Evolutionary conservation across 2,113 vertebrate species (phyloP).

Genomic region (Ameiurus melas): DNA sequence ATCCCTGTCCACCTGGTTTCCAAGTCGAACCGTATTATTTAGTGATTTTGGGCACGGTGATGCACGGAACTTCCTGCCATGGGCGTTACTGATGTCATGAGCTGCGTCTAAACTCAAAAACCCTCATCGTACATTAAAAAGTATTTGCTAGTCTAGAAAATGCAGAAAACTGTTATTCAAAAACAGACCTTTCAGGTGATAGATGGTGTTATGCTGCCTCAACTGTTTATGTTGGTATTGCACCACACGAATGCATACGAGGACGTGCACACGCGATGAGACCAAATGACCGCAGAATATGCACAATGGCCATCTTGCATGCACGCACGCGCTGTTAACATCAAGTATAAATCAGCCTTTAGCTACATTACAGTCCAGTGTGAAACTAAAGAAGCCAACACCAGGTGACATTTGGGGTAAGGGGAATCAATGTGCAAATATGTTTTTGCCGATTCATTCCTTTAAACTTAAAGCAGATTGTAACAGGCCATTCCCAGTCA

Average conservation of each 20-base stretch:
- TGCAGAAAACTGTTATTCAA: background rate
- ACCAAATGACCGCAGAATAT: background rate
- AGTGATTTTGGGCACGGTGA: background rate
- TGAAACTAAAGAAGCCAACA: background rate
- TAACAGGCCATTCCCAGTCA: background rate
- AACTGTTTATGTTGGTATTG: background rate
- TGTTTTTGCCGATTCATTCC: background rate
- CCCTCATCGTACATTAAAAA: background rate
- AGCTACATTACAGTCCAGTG: background rate
- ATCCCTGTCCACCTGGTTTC: background rate
- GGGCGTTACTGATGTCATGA: background rate
- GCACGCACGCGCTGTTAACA: background rate
- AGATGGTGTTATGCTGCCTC: background rate
- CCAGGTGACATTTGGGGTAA: background rate
- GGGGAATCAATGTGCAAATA: background rate
- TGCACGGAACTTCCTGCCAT: background rate
- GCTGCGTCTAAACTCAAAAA: background rate
- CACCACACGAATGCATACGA: background rate
- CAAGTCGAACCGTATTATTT: background rate
- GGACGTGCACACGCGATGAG: background rate
- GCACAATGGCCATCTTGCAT: background rate
- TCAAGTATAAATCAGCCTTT: background rate
- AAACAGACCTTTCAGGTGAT: background rate
- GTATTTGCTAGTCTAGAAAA: background rate
- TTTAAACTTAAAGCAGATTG: background rate